Percentiles rank a stretch among this genome's conserved stretches.
These are phyloP conservation scores for Valencia hispanica DNA, from an alignment of 2,797 vertebrate genomes.

Conservation along the genomic window DNA sequence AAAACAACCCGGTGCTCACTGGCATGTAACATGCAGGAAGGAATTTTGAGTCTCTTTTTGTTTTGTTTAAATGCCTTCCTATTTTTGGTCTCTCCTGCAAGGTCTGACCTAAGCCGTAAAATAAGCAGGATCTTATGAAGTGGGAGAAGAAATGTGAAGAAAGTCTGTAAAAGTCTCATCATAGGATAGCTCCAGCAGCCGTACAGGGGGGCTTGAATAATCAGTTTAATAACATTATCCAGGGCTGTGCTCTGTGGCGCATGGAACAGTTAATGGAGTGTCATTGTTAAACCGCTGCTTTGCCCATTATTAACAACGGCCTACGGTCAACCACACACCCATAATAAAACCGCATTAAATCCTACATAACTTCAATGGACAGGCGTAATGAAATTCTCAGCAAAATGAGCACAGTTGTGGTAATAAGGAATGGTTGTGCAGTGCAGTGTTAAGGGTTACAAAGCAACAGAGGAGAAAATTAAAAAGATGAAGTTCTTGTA, in stretches of 20 bases:
- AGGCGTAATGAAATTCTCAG: constrained; percentile 78
- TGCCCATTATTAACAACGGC: constrained; percentile 78
- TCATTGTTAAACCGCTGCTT: constrained; percentile 80
- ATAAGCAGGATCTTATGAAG: constrained; percentile 49
- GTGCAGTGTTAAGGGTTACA: constrained; percentile 60
- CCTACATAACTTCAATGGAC: constrained; percentile 78
- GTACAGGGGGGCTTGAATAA: constrained; percentile 70
- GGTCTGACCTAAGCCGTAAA: constrained; percentile 25
- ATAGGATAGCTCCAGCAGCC: constrained; percentile 49
- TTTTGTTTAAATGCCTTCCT: constrained; percentile 22
- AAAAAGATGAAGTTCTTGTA: constrained; percentile 72
- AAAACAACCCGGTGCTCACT: constrained; percentile 58
- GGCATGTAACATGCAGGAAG: constrained; percentile 63
- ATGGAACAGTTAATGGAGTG: constrained; percentile 79
- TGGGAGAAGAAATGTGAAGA: constrained; percentile 39
- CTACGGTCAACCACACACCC: constrained; percentile 76
- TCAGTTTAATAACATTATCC: constrained; percentile 83
- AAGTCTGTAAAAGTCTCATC: constrained; percentile 59
- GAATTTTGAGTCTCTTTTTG: constrained; percentile 42
- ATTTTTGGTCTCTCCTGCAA: constrained; percentile 20
- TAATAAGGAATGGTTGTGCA: constrained; percentile 69
- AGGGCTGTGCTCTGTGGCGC: constrained; percentile 70
- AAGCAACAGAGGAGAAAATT: constrained; percentile 79
- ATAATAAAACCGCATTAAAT: constrained; percentile 81
- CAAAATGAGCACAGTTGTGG: constrained; percentile 68